These are phyloP conservation scores for Drosophila bocki DNA, from an alignment of 1,140 invertebrate species.

Conservation along the genomic window DNA sequence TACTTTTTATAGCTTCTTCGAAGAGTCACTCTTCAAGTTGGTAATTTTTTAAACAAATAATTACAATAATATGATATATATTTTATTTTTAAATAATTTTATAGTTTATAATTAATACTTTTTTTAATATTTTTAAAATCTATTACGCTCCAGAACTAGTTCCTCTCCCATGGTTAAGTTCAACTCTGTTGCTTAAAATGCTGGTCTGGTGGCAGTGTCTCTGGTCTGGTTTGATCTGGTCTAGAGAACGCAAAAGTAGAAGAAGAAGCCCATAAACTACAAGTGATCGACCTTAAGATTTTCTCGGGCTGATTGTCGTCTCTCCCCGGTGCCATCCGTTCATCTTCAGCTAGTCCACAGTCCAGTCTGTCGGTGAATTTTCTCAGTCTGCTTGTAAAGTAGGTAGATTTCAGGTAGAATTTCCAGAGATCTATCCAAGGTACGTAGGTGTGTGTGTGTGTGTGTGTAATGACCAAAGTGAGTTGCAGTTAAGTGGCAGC, in stretches of 20 bases:
- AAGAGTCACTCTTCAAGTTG: background rate
- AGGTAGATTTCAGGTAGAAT: conserved; percentile 75
- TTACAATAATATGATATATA: background rate
- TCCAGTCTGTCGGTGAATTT: conserved; percentile 32
- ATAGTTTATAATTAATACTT: too few relatives aligned
- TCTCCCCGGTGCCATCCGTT: conserved; percentile 7
- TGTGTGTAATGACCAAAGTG: conserved; percentile 62
- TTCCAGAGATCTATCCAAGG: conserved; percentile 5
- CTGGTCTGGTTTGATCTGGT: conserved; percentile 45
- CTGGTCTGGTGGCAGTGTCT: conserved; percentile 16
- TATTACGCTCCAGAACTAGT: conserved; percentile 7
- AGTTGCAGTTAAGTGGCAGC: conserved; percentile 82
- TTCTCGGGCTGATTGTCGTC: conserved; percentile 67
- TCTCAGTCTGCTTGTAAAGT: conserved; percentile 58
- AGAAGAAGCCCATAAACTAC: conserved; percentile 79
- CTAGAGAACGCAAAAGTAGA: conserved; percentile 13
- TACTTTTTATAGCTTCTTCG: background rate
- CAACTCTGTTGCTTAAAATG: conserved; percentile 16
- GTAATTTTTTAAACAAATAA: too few relatives aligned
- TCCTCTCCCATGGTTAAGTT: background rate
- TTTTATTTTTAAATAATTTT: accelerated
- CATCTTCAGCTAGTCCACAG: background rate
- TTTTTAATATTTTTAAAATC: too few relatives aligned
- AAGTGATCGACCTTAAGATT: conserved; percentile 83
- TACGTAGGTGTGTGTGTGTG: background rate